phyloP scores from a whole-genome alignment of 2,888 invertebrate species.

The Drosophila algonquin region DNA sequence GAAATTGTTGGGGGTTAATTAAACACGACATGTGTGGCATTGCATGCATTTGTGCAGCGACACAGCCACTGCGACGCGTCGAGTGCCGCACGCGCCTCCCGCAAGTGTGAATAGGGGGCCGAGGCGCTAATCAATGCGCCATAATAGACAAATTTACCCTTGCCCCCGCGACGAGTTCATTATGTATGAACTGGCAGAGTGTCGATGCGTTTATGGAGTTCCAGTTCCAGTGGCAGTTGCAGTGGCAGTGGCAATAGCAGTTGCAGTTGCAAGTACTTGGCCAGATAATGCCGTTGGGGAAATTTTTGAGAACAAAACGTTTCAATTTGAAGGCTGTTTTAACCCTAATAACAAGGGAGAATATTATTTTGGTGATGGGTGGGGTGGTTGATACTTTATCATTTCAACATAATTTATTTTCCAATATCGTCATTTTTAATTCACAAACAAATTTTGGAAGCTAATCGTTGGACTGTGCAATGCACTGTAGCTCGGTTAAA shows the following conservation, averaged over 20 bases:
- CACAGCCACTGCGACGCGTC: conserved; percentile 11
- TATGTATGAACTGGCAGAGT: conserved; percentile 54
- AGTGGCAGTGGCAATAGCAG: background rate
- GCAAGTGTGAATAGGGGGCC: conserved; percentile 59
- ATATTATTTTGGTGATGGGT: background rate
- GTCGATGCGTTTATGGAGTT: conserved; percentile 72
- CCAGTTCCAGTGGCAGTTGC: conserved; percentile 9
- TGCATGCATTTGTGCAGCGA: conserved; percentile 61
- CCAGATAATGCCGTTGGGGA: conserved; percentile 25
- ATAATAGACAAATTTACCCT: conserved; percentile 71
- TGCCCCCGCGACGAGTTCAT: conserved; percentile 57
- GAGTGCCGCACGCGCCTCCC: conserved; percentile 45
- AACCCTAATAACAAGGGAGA: background rate
- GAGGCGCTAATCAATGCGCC: conserved; percentile 70
- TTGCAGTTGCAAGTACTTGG: conserved; percentile 27
- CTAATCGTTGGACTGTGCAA: no score
- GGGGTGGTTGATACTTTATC: no score
- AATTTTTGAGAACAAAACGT: conserved; percentile 43
- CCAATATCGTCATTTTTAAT: no score
- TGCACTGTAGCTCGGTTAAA: no score
- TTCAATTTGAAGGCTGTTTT: background rate
- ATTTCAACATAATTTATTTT: no score
- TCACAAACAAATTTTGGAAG: no score
- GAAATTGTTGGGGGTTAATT: conserved; percentile 80
- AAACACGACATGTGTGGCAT: conserved; percentile 80